Percentiles rank a stretch among this genome's conserved stretches.
Evolutionary conservation across 2,888 invertebrate genomes (phyloP).

Genomic region (Calliopum simillimum): DNA sequence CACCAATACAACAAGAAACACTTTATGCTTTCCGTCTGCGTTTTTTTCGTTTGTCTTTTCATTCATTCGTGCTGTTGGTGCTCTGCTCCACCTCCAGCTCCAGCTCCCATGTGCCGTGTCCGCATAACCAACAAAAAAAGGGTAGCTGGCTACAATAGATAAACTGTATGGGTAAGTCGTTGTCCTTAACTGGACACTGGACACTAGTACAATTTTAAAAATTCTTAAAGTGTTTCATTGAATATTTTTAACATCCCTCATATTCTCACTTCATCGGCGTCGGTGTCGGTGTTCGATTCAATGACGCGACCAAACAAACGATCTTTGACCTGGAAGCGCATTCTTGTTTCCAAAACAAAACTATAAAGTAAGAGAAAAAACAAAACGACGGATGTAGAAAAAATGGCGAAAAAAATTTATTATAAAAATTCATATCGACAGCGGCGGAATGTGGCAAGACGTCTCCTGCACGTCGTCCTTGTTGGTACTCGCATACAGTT

Average conservation of each 20-base stretch:
- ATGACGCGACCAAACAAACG: background rate
- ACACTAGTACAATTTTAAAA: background rate
- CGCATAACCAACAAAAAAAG: too few species aligned
- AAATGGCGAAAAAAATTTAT: slow-evolving; percentile 18
- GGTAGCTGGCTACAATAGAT: background rate
- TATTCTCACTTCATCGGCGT: background rate
- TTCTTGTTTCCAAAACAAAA: background rate
- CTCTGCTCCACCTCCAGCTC: too few species aligned
- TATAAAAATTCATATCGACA: slow-evolving; percentile 28
- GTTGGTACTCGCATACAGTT: too few species aligned
- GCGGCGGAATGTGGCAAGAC: slow-evolving; percentile 17
- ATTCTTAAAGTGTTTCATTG: slow-evolving; percentile 19
- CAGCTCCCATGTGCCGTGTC: too few species aligned
- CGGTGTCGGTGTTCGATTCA: background rate
- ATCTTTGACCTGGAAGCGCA: background rate
- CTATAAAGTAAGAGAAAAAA: background rate
- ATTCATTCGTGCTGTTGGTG: too few species aligned
- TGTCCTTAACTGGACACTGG: background rate
- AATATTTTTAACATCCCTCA: background rate
- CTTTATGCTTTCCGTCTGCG: background rate
- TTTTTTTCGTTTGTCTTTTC: background rate
- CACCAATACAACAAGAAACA: background rate
- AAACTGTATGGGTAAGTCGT: background rate
- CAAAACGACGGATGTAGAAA: background rate
- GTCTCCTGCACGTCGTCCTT: background rate